phyloP scores from a whole-genome alignment of 2,797 vertebrate genomes.

The Danio aesculapii region DNA sequence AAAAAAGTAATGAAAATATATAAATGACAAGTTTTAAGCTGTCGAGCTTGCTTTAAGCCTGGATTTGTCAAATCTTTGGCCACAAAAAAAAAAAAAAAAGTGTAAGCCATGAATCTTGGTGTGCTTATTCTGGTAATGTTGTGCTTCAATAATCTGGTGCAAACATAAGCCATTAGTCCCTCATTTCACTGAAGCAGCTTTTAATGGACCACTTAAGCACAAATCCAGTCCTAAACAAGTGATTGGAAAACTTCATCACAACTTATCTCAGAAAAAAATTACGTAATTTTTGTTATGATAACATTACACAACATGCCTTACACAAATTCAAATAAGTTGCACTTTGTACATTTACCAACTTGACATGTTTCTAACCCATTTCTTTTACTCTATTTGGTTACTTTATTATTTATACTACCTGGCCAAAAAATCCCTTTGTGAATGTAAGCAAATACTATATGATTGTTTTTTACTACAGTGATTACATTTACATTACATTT shows the following conservation, averaged over 20 bases:
- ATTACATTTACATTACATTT: too few species aligned
- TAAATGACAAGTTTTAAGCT: slow-evolving; percentile 6
- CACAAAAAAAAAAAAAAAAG: background rate
- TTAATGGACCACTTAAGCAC: background rate
- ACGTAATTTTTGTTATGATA: slow-evolving; percentile 12
- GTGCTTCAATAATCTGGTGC: slow-evolving; percentile 6
- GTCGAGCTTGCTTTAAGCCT: slow-evolving; percentile 18
- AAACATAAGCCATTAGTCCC: background rate
- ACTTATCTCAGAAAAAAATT: background rate
- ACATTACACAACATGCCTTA: background rate
- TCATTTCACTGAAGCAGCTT: slow-evolving; percentile 11
- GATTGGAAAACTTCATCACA: background rate
- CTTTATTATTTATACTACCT: too few species aligned
- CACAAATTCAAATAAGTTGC: background rate
- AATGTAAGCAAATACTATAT: too few species aligned
- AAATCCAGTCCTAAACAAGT: slow-evolving; percentile 10
- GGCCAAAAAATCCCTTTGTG: too few species aligned
- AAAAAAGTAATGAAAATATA: slow-evolving; percentile 27
- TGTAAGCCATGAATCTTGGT: background rate
- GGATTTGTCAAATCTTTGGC: slow-evolving; percentile 16
- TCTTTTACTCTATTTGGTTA: slow-evolving; percentile 18
- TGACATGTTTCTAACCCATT: slow-evolving; percentile 1
- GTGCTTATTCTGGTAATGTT: slow-evolving; percentile 4
- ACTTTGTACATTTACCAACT: background rate
- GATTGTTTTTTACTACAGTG: too few species aligned